Conservation (phyloP, 2,888 invertebrate genomes). For the Apamea sordens region DNA sequence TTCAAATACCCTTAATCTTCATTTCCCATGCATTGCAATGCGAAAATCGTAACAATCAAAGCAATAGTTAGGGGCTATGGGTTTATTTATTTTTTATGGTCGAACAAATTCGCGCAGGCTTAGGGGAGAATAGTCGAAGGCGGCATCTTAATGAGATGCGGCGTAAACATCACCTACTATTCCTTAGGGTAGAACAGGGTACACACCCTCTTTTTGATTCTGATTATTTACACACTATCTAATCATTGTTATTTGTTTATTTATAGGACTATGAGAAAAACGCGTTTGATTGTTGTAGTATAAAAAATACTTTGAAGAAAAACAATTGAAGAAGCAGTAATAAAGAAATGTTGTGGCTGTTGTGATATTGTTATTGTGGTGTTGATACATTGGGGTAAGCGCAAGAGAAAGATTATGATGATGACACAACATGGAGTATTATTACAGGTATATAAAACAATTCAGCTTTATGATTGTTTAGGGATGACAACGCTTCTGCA, state of each 20-base stretch:
- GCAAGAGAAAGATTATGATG: too few relatives aligned
- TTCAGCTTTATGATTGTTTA: too few relatives aligned
- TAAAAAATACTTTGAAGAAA: too few relatives aligned
- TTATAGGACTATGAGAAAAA: too few relatives aligned
- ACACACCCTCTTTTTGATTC: conserved; percentile 69
- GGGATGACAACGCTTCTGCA: too few relatives aligned
- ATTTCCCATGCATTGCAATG: conserved; percentile 53
- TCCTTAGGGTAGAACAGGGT: conserved; percentile 79
- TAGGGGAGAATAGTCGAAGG: conserved; percentile 67
- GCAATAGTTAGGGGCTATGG: conserved; percentile 70
- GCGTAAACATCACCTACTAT: conserved; percentile 80
- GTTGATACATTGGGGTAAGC: too few relatives aligned
- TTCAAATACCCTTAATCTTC: not conserved
- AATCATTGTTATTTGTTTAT: conserved; percentile 67
- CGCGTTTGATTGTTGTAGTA: too few relatives aligned
- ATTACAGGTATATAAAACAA: too few relatives aligned
- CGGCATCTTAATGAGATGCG: conserved; percentile 85
- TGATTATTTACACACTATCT: conserved; percentile 68
- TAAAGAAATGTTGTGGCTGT: too few relatives aligned
- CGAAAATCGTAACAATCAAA: conserved; percentile 67
- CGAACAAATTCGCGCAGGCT: conserved; percentile 76
- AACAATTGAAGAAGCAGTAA: too few relatives aligned
- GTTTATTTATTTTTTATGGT: conserved; percentile 85
- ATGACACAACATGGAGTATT: too few relatives aligned
- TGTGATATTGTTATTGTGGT: too few relatives aligned